These are phyloP conservation scores for Drosophila subpulchrella DNA, from an alignment of 1,140 invertebrate genomes.

Conservation along the genomic window DNA sequence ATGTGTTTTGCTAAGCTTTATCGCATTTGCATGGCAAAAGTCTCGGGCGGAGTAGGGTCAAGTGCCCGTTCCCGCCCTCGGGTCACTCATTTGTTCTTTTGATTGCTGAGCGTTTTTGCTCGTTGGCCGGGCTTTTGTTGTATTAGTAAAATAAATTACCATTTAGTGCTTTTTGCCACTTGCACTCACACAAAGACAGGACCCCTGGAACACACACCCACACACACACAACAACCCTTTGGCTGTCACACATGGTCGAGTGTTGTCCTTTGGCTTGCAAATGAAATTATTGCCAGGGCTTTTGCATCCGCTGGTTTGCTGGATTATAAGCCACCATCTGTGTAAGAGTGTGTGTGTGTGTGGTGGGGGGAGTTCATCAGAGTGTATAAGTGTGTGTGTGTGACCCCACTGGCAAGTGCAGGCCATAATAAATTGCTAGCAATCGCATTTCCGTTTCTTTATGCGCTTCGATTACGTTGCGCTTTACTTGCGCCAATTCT, in stretches of 20 bases:
- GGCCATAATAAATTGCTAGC: conserved; percentile 81
- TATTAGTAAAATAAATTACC: conserved; percentile 84
- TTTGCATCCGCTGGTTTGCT: conserved; percentile 70
- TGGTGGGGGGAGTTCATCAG: neutral
- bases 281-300: conserved; percentile 80
- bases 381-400: conserved; percentile 16
- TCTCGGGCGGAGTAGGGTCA: conserved; percentile 53
- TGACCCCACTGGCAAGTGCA: conserved; percentile 54
- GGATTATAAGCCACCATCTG: conserved; percentile 71
- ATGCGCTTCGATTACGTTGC: conserved; percentile 80
- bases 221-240: conserved; percentile 11
- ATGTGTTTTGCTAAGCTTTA: conserved; percentile 76
- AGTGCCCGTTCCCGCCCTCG: conserved; percentile 69
- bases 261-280: conserved; percentile 79
- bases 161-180: conserved; percentile 82
- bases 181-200: conserved; percentile 22
- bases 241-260: conserved; percentile 76
- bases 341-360: conserved; percentile 8
- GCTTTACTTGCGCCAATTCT: conserved; percentile 75
- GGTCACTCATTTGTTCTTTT: conserved; percentile 83
- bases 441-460: conserved; percentile 83
- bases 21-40: conserved; percentile 76
- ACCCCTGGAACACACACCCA: neutral
- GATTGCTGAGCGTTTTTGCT: conserved; percentile 77
- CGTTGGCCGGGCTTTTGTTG: conserved; percentile 67